Percentiles rank a stretch among this genome's conserved stretches.
Conservation (phyloP, 2,113 vertebrate species). For the Seriola aureovittata region DNA sequence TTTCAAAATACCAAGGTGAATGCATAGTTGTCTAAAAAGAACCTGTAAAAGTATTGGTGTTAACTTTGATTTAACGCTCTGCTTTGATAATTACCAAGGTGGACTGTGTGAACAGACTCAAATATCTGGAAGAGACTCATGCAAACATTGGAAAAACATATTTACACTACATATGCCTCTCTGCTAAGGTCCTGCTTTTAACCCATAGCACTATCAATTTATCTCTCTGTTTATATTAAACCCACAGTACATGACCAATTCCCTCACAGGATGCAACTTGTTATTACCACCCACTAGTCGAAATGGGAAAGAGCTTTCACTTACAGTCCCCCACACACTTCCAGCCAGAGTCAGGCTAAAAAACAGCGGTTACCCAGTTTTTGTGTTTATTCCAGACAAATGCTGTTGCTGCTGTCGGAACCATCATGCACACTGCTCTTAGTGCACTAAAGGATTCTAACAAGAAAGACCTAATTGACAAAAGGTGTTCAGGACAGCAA, state of each 20-base stretch:
- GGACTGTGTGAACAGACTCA: background rate
- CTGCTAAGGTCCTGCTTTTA: background rate
- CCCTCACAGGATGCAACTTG: slow-evolving; percentile 10
- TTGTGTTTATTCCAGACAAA: slow-evolving; percentile 36
- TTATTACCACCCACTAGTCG: slow-evolving; percentile 31
- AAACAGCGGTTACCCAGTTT: slow-evolving; percentile 17
- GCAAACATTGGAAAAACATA: background rate
- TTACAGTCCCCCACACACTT: slow-evolving; percentile 13
- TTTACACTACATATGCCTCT: background rate
- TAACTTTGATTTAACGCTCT: background rate
- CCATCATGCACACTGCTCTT: background rate
- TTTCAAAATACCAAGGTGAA: no score
- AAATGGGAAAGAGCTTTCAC: slow-evolving; percentile 30
- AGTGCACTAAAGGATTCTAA: background rate
- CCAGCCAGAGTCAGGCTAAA: slow-evolving; percentile 20
- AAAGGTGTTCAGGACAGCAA: background rate
- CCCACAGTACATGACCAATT: background rate
- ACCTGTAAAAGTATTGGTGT: background rate
- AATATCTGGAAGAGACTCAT: background rate
- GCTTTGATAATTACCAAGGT: background rate
- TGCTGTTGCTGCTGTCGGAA: background rate
- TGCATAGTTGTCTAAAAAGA: background rate
- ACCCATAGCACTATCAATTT: background rate
- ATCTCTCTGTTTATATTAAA: slow-evolving; percentile 3
- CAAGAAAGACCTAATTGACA: background rate